phyloP scores from a whole-genome alignment of 2,888 invertebrate species.

The Camponotus fellah region DNA sequence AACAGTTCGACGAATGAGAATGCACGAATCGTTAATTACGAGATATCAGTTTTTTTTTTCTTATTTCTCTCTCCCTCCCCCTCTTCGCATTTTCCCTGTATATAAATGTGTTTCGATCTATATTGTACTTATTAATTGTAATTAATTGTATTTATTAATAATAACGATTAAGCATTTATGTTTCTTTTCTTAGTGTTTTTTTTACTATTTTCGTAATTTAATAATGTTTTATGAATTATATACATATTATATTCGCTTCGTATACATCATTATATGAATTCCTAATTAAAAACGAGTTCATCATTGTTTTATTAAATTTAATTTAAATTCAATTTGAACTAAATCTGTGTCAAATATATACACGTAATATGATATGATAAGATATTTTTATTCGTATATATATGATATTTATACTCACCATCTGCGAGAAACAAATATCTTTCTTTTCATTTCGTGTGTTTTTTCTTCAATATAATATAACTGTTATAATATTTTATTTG shows the following conservation, averaged over 20 bases:
- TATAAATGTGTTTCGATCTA: slow-evolving; percentile 8
- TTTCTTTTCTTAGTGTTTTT: not conserved
- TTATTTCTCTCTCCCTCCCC: not conserved
- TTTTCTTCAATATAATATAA: too few relatives aligned
- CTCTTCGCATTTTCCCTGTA: not conserved
- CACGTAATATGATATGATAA: too few relatives aligned
- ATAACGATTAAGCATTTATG: not conserved
- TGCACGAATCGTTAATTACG: slow-evolving; percentile 16
- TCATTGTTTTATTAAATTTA: not conserved
- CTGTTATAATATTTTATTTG: too few relatives aligned
- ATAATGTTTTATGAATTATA: not conserved
- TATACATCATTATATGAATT: not conserved
- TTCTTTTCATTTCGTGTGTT: too few relatives aligned
- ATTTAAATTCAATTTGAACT: not conserved
- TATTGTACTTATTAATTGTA: not conserved
- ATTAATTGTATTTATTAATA: not conserved
- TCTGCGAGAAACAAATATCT: too few relatives aligned
- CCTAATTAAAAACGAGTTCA: not conserved
- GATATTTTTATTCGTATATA: too few relatives aligned
- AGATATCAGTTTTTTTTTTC: not conserved
- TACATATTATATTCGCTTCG: not conserved
- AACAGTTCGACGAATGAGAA: not conserved
- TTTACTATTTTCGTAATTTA: not conserved
- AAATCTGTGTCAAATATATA: too few relatives aligned
- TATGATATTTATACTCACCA: too few relatives aligned